A percentile compares a stretch with the other conserved stretches of the same genome.
phyloP scores from a whole-genome alignment of 2,888 invertebrate species.

The Volucella inflata region DNA sequence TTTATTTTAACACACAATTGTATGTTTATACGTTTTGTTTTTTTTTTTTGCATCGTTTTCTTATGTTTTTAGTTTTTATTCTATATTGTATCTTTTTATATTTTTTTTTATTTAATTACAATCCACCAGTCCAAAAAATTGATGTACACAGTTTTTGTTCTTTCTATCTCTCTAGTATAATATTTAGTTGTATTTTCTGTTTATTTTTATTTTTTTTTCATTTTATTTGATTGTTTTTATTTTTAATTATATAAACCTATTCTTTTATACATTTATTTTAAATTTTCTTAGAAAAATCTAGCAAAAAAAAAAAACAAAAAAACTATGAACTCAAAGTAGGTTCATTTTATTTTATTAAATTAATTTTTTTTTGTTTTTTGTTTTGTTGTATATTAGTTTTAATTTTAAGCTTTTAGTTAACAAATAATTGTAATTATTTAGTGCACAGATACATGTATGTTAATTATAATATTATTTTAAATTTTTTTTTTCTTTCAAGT shows the following conservation, averaged over 20 bases:
- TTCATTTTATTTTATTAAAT: slow-evolving; percentile 37
- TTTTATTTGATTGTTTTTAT: slow-evolving; percentile 17
- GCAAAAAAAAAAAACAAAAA: slow-evolving; percentile 60
- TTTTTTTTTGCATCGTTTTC: slow-evolving; percentile 16
- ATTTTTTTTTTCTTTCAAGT: slow-evolving; percentile 41
- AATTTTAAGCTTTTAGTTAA: slow-evolving; percentile 43
- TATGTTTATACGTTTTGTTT: background rate
- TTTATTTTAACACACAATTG: background rate
- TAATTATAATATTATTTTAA: slow-evolving; percentile 53
- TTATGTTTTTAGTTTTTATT: slow-evolving; percentile 9
- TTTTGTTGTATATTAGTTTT: slow-evolving; percentile 29
- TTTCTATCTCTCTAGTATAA: slow-evolving; percentile 19
- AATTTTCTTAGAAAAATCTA: slow-evolving; percentile 72
- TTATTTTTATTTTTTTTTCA: slow-evolving; percentile 4
- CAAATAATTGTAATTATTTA: slow-evolving; percentile 58
- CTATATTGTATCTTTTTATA: slow-evolving; percentile 1
- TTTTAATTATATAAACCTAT: slow-evolving; percentile 19
- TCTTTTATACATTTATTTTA: slow-evolving; percentile 44
- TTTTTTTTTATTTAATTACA: slow-evolving; percentile 24
- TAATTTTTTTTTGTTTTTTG: slow-evolving; percentile 26
- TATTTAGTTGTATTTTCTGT: slow-evolving; percentile 15
- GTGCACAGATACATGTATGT: slow-evolving; percentile 61
- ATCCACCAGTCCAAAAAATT: slow-evolving; percentile 57
- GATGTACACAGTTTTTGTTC: slow-evolving; percentile 41
- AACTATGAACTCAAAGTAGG: slow-evolving; percentile 53